A percentile compares a stretch with the other conserved stretches of the same genome.
phyloP scores from a whole-genome alignment of 1,140 invertebrate genomes.

The Tigriopus japonicus region DNA sequence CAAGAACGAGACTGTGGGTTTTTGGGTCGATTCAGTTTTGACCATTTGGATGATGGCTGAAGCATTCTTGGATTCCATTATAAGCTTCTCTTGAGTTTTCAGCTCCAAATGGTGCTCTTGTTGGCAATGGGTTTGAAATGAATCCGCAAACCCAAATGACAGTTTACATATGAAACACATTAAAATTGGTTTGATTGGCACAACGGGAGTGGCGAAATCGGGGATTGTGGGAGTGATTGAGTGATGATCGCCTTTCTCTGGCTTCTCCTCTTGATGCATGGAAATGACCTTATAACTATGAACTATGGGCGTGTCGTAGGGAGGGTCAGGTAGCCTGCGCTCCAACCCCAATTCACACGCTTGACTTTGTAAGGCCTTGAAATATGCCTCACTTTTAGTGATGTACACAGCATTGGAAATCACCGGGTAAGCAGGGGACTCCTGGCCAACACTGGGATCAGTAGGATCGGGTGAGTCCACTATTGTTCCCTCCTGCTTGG shows the following conservation, averaged over 20 bases:
- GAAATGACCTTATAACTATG: slow-evolving; percentile 82
- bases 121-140: slow-evolving; percentile 81
- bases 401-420: slow-evolving; percentile 78
- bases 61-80: slow-evolving; percentile 66
- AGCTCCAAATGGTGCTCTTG: slow-evolving; percentile 72
- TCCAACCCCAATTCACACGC: slow-evolving; percentile 23
- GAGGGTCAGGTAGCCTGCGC: slow-evolving; percentile 22
- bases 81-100: slow-evolving; percentile 65
- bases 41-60: slow-evolving; percentile 47
- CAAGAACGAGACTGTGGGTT: slow-evolving; percentile 79
- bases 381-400: slow-evolving; percentile 43
- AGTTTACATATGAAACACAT: slow-evolving; percentile 99
- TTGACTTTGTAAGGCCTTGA: slow-evolving; percentile 37
- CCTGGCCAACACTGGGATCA: slow-evolving; percentile 2
- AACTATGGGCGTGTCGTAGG: slow-evolving; percentile 63
- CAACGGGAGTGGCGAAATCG: slow-evolving; percentile 33
- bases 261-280: slow-evolving; percentile 37
- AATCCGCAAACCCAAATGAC: slow-evolving; percentile 86
- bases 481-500: slow-evolving; percentile 30
- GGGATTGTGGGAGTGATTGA: background rate
- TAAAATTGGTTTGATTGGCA: slow-evolving; percentile 83
- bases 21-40: slow-evolving; percentile 47
- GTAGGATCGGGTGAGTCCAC: slow-evolving; percentile 25
- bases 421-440: slow-evolving; percentile 39
- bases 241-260: slow-evolving; percentile 22